Conservation (phyloP, 2,113 vertebrate genomes). For the Porphyrio hochstetteri region DNA sequence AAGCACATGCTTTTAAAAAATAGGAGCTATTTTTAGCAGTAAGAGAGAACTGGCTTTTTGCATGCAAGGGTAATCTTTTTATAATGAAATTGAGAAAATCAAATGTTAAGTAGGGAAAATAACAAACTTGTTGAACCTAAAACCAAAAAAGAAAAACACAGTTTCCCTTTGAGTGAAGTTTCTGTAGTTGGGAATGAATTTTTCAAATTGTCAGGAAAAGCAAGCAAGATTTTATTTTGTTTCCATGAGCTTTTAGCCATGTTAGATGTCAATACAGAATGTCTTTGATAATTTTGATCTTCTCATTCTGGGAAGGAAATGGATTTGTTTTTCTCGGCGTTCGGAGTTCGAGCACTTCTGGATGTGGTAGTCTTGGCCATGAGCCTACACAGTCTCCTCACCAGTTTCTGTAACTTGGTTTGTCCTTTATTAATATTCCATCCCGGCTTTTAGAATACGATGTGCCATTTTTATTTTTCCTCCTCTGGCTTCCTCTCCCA, state of each 20-base stretch:
- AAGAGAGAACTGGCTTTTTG: neutral
- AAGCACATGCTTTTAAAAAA: neutral
- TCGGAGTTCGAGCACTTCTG: neutral
- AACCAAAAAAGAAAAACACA: neutral
- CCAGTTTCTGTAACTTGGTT: neutral
- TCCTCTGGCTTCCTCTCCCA: neutral
- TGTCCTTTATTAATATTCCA: conserved; percentile 27
- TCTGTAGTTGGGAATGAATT: neutral
- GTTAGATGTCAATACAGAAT: neutral
- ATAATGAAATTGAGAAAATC: neutral
- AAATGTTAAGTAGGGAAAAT: neutral
- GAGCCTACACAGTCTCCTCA: neutral
- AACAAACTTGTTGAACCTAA: neutral
- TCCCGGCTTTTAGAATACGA: neutral
- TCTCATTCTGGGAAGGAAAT: neutral
- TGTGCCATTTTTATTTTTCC: neutral
- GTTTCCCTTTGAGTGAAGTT: neutral
- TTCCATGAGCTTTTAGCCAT: neutral
- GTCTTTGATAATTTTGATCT: neutral
- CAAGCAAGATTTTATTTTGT: neutral
- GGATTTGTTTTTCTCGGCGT: neutral
- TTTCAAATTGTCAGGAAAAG: neutral
- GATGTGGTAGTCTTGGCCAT: conserved; percentile 1
- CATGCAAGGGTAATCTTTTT: neutral
- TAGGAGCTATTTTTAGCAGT: neutral